These are phyloP conservation scores for Montipora sp. DNA, from an alignment of 64 coral and sea anemone species.

Conservation along the genomic window DNA sequence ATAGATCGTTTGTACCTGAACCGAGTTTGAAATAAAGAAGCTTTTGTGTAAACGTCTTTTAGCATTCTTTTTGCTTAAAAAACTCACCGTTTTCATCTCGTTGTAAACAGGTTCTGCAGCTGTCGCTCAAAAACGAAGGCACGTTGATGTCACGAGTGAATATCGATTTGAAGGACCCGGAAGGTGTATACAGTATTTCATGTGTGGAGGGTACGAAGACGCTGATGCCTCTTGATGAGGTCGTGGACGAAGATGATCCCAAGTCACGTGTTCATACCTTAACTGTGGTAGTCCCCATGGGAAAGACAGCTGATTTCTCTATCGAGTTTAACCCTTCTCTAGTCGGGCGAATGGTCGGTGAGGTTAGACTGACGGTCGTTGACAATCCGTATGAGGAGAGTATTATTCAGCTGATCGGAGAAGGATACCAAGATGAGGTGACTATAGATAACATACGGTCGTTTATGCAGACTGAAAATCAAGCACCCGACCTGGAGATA, in stretches of 20 bases:
- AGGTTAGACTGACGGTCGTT: constrained; percentile 83
- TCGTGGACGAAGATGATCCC: constrained; percentile 22
- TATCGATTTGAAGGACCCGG: constrained; percentile 83
- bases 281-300: constrained; percentile 79
- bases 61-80: neutral
- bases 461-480: constrained; percentile 24
- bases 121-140: constrained; percentile 92
- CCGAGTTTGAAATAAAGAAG: too few relatives aligned
- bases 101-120: constrained; percentile 27
- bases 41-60: too few relatives aligned
- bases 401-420: constrained; percentile 80
- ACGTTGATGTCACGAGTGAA: constrained; percentile 82
- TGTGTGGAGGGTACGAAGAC: constrained; percentile 65
- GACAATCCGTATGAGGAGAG: constrained; percentile 96
- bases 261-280: constrained; percentile 44
- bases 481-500: constrained; percentile 63
- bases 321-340: constrained; percentile 85
- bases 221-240: constrained; percentile 64
- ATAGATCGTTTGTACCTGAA: too few relatives aligned
- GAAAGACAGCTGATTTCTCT: constrained; percentile 81
- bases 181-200: constrained; percentile 71
- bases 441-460: constrained; percentile 97
- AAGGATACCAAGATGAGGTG: constrained; percentile 96
- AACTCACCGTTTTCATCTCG: too few relatives aligned
- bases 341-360: constrained; percentile 60